Conservation (phyloP, 1,140 invertebrate species). For the Plodia interpunctella region DNA sequence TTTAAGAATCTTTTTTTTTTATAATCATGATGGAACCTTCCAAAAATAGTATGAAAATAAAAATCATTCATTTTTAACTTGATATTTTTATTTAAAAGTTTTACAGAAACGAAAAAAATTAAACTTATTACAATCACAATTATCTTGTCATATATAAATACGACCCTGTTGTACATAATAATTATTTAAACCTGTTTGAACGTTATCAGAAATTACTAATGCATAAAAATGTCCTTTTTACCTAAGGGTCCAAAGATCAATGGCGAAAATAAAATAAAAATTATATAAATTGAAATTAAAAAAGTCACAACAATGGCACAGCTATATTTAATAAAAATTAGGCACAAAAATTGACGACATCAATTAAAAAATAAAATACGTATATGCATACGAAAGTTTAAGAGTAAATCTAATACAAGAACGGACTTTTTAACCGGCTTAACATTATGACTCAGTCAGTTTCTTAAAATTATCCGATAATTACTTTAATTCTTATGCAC, state of each 20-base stretch:
- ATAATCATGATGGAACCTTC: too few species aligned
- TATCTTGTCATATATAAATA: background rate
- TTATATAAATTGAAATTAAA: background rate
- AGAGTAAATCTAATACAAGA: background rate
- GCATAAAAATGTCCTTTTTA: too few species aligned
- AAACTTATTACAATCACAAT: background rate
- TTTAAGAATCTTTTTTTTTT: too few species aligned
- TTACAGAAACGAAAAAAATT: background rate
- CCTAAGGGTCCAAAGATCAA: too few species aligned
- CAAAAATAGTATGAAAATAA: background rate
- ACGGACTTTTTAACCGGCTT: background rate
- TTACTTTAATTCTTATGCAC: background rate
- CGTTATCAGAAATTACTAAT: too few species aligned
- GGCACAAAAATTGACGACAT: slow-evolving; percentile 1
- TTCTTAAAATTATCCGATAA: slow-evolving; percentile 6
- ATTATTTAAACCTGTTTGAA: background rate
- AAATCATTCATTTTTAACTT: background rate
- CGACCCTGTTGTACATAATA: background rate
- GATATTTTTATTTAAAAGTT: background rate
- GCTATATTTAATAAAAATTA: background rate
- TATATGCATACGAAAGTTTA: background rate
- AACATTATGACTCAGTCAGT: slow-evolving; percentile 7
- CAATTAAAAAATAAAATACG: background rate
- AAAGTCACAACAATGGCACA: slow-evolving; percentile 5
- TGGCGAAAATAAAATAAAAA: too few species aligned